Base-by-base conservation (phyloP, 64 coral and sea anemone genomes). In the Pocillopora verrucosa region DNA sequence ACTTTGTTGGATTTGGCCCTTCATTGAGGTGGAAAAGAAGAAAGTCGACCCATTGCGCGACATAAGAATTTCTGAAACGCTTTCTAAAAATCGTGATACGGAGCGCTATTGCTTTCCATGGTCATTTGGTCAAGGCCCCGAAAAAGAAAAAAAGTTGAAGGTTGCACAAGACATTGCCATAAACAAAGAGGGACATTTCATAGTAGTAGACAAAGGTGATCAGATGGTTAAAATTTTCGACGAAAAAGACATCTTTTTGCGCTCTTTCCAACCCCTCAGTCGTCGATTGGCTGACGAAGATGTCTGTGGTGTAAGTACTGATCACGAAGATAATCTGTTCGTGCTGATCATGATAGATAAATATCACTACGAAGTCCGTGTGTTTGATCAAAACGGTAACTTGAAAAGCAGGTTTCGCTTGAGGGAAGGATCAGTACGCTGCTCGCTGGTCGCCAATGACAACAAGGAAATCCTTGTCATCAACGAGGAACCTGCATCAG, bases 41-140 rank as follows among this genome's bases (percentile, higher is more conserved):
- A 77, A 34, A n/a, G 69, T 92, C 78, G 84, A 92, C 87, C 90
- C 90, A 19, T 92, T 92, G 90, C 83, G 90, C 61, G 90, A 92
- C 57, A 60, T 75, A 75, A 92, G 90, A 78, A 73, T 92, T 72
- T 15, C 51, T 62, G 64, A 84, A 80, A 87, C 60, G 10, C 69
- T 92, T 3, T 76, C 61, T 12, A 79, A 92, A 3, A 51, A 51
- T 12, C 76, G 37, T 37, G 78, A 75, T n/a, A 87, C 87, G 59
- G 60, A 75, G 5, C 85, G 77, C 13, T 87, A 60, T 74, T 72
- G 76, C 64, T 36, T 87, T 13, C 68, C 84, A 60, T 92, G 83
- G 90, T 92, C 83, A 65, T 92, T 92, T 87, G 90, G 90, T 41
- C 83, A 87, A 58, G 83, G 69, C 41, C 73, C 60, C 25, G 70